phyloP scores from a whole-genome alignment of 1,140 invertebrate species.

The Lethocerus indicus region DNA sequence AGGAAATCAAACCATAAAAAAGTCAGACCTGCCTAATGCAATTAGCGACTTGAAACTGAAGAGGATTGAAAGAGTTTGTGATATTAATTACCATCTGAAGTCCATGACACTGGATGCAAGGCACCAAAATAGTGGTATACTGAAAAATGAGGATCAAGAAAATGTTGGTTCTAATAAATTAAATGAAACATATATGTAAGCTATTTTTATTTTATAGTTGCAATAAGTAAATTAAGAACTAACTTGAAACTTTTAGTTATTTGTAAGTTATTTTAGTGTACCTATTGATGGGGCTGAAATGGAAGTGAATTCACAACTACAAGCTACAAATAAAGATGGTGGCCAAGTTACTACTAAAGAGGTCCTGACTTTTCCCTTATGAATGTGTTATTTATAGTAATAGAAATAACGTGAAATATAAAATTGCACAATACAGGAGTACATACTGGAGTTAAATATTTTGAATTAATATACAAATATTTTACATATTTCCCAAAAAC shows the following conservation, averaged over 20 bases:
- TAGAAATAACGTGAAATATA: too few species aligned
- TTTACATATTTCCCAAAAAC: too few species aligned
- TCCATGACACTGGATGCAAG: too few species aligned
- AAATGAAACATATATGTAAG: constrained; percentile 3
- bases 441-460: too few species aligned
- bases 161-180: not conserved
- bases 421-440: too few species aligned
- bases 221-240: too few species aligned
- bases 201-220: too few species aligned
- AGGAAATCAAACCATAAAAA: not conserved
- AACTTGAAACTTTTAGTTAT: not conserved
- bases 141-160: not conserved
- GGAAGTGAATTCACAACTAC: not conserved
- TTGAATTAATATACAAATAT: too few species aligned
- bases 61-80: not conserved
- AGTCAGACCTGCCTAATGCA: not conserved
- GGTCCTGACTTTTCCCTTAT: too few species aligned
- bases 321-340: not conserved
- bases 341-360: too few species aligned
- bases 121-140: too few species aligned
- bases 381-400: too few species aligned
- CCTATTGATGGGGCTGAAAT: not conserved
- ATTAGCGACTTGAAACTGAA: not conserved
- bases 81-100: not conserved
- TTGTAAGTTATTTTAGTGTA: not conserved